These are phyloP conservation scores for Lampris incognitus DNA, from an alignment of 2,113 vertebrate species.

Conservation along the genomic window DNA sequence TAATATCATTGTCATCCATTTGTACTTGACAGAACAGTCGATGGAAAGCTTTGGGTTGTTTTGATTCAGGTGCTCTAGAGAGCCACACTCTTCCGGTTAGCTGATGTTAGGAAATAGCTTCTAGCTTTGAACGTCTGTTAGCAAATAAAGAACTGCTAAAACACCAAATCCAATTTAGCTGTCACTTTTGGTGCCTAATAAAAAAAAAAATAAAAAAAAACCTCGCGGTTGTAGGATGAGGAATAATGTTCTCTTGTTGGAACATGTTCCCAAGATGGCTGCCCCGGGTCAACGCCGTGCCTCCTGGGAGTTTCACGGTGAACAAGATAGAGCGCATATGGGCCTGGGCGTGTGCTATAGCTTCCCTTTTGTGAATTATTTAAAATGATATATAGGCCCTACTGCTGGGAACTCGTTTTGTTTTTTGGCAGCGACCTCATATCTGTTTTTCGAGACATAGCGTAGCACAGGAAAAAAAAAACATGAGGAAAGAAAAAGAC, in stretches of 20 bases:
- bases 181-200: slow-evolving; percentile 71
- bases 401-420: slow-evolving; percentile 69
- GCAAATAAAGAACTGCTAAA: slow-evolving; percentile 42
- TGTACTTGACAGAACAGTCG: not conserved
- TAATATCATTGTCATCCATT: slow-evolving; percentile 1
- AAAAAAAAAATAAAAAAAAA: slow-evolving; percentile 34
- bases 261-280: slow-evolving; percentile 62
- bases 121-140: not conserved
- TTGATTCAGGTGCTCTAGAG: slow-evolving; percentile 13
- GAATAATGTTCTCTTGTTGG: slow-evolving; percentile 66
- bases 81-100: slow-evolving; percentile 38
- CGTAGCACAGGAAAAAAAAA: not conserved
- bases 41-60: slow-evolving; percentile 32
- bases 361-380: slow-evolving; percentile 78
- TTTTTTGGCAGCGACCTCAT: slow-evolving; percentile 67
- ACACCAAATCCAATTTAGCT: slow-evolving; percentile 58
- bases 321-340: slow-evolving; percentile 77
- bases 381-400: slow-evolving; percentile 75
- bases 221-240: slow-evolving; percentile 52
- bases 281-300: slow-evolving; percentile 65
- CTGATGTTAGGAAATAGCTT: slow-evolving; percentile 36
- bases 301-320: slow-evolving; percentile 66
- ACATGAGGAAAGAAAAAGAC: no score
- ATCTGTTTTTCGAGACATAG: slow-evolving; percentile 72
- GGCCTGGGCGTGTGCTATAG: slow-evolving; percentile 52